Evolutionary conservation across 2,113 vertebrate species (phyloP).

Genomic region (Narcine bancroftii): DNA sequence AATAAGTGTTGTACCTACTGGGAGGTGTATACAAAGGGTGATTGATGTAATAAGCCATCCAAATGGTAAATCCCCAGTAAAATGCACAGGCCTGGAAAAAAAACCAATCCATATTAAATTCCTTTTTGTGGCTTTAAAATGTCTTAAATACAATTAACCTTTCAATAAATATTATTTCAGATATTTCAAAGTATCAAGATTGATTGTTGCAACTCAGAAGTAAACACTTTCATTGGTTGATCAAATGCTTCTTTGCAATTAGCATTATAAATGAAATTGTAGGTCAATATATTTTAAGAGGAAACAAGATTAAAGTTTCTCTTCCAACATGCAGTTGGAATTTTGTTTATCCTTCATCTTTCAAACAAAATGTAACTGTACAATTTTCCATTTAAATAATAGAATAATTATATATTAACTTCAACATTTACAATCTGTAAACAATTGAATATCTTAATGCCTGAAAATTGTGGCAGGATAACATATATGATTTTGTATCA

Average conservation of each 20-base stretch:
- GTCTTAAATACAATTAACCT: background rate
- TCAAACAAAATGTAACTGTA: background rate
- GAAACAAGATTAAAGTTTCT: background rate
- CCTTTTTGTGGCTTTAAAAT: constrained; percentile 41
- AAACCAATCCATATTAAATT: constrained; percentile 42
- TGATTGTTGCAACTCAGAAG: background rate
- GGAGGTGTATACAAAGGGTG: constrained; percentile 64
- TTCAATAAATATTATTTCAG: background rate
- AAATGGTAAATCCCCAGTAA: constrained; percentile 63
- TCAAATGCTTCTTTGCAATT: background rate
- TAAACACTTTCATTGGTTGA: background rate
- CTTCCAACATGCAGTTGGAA: background rate
- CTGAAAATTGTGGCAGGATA: background rate
- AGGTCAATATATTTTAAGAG: background rate
- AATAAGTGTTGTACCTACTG: constrained; percentile 50
- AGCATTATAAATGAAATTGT: background rate
- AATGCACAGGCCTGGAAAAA: constrained; percentile 60
- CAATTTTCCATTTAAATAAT: too few species aligned
- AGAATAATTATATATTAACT: background rate
- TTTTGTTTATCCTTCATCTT: background rate
- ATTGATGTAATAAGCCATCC: constrained; percentile 69
- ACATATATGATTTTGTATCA: background rate
- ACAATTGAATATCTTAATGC: too few species aligned
- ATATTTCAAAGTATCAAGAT: background rate
- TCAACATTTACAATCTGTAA: background rate